Evolutionary conservation across 1,140 invertebrate genomes (phyloP).

Genomic region (Pemphigus obesinymphae): DNA sequence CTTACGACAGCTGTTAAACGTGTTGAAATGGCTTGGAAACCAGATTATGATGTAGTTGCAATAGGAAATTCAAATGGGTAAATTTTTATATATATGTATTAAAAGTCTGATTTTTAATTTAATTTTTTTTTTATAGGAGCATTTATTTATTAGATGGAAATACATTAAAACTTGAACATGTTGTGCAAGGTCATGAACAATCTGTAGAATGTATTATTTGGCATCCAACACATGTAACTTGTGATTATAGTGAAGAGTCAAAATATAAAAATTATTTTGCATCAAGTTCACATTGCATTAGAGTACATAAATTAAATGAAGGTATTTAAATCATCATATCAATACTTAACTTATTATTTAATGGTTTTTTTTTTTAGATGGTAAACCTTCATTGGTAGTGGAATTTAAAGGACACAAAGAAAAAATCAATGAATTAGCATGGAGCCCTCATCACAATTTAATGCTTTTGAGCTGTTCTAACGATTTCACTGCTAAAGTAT

Average conservation of each 20-base stretch:
- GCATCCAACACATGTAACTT: conserved; percentile 53
- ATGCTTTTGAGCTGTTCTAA: conserved; percentile 64
- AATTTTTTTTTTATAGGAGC: conserved; percentile 33
- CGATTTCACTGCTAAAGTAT: conserved; percentile 64
- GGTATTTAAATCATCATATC: neutral
- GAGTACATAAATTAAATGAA: conserved; percentile 50
- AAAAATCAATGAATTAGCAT: conserved; percentile 54
- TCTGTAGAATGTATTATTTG: conserved; percentile 53
- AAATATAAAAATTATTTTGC: conserved; percentile 52
- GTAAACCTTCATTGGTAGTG: conserved; percentile 48
- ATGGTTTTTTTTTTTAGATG: conserved; percentile 29
- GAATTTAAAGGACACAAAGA: conserved; percentile 58
- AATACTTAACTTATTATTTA: neutral
- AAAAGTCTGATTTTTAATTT: neutral
- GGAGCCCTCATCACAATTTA: conserved; percentile 68
- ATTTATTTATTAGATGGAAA: conserved; percentile 45
- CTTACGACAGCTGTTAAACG: conserved; percentile 50
- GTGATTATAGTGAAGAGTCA: conserved; percentile 47
- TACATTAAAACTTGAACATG: conserved; percentile 46
- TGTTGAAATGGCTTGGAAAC: conserved; percentile 61
- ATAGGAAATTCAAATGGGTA: conserved; percentile 60
- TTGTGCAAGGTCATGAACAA: conserved; percentile 52
- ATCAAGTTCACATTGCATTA: conserved; percentile 53
- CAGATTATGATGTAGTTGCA: conserved; percentile 57
- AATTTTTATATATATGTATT: neutral